These are phyloP conservation scores for Tortricodes alternella DNA, from an alignment of 2,888 invertebrate species.

Conservation along the genomic window DNA sequence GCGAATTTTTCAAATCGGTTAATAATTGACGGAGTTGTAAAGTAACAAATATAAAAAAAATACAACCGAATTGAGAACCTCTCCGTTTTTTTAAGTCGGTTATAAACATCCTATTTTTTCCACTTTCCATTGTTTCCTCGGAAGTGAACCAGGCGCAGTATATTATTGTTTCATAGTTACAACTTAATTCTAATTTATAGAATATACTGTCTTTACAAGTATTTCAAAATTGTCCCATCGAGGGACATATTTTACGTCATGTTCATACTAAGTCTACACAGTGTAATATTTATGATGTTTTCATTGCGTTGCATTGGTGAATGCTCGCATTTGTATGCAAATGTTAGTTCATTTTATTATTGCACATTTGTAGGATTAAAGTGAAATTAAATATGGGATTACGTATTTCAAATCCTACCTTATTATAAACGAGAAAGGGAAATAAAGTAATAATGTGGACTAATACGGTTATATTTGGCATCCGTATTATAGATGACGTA, in stretches of 20 bases:
- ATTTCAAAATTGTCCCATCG: constrained; percentile 13
- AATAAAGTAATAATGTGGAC: not conserved
- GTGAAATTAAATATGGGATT: constrained; percentile 38
- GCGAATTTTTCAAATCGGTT: too few relatives aligned
- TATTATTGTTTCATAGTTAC: too few relatives aligned
- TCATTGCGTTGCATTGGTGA: constrained; percentile 34
- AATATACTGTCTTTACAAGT: not conserved
- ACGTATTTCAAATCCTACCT: not conserved
- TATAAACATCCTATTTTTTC: too few relatives aligned
- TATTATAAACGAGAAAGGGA: not conserved
- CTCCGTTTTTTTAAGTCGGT: too few relatives aligned
- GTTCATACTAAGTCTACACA: constrained; percentile 17
- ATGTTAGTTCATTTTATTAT: constrained; percentile 52
- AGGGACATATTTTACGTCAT: constrained; percentile 8
- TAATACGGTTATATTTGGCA: too few relatives aligned
- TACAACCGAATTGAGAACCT: too few relatives aligned
- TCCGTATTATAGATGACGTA: too few relatives aligned
- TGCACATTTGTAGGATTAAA: constrained; percentile 48
- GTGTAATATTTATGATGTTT: constrained; percentile 52
- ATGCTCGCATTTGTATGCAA: constrained; percentile 19
- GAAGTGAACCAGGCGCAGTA: too few relatives aligned
- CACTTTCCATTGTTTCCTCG: too few relatives aligned
- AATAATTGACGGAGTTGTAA: too few relatives aligned
- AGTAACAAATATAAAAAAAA: too few relatives aligned
- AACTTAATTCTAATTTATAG: too few relatives aligned